Evolutionary conservation across 2,888 invertebrate species (phyloP).

Genomic region (Sipha maydis): DNA sequence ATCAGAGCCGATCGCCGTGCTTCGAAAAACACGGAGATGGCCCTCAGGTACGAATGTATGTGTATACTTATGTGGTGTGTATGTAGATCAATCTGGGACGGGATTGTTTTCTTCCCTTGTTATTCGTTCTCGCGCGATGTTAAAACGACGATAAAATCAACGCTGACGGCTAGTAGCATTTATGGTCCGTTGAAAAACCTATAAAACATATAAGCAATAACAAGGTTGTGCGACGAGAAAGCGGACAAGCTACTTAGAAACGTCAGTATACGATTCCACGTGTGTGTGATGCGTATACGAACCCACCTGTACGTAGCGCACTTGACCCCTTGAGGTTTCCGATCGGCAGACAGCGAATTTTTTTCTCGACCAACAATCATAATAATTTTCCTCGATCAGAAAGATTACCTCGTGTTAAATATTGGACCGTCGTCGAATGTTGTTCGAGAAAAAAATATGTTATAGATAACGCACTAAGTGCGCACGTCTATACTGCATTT

Average conservation of each 20-base stretch:
- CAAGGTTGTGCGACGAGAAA: background rate
- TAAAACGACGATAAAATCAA: conserved; percentile 40
- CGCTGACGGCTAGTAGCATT: conserved; percentile 42
- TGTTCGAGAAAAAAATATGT: background rate
- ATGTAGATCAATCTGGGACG: background rate
- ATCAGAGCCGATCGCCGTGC: background rate
- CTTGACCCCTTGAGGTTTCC: conserved; percentile 8
- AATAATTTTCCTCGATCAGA: background rate
- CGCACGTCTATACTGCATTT: too few species aligned
- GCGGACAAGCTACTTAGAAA: conserved; percentile 11
- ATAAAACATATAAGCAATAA: conserved; percentile 4
- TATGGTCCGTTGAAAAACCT: conserved; percentile 15
- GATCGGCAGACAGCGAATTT: conserved; percentile 3
- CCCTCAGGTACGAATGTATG: background rate
- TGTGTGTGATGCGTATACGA: background rate
- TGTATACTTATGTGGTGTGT: too few species aligned
- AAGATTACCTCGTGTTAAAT: too few species aligned
- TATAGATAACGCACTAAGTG: background rate
- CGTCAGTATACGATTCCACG: background rate
- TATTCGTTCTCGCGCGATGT: conserved; percentile 28
- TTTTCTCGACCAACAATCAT: background rate
- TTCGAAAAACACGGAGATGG: background rate
- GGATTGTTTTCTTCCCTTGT: background rate
- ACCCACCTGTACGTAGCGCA: background rate
- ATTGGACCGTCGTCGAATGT: too few species aligned